Conservation (phyloP, 1,140 invertebrate genomes). For the Philaenus spumarius region DNA sequence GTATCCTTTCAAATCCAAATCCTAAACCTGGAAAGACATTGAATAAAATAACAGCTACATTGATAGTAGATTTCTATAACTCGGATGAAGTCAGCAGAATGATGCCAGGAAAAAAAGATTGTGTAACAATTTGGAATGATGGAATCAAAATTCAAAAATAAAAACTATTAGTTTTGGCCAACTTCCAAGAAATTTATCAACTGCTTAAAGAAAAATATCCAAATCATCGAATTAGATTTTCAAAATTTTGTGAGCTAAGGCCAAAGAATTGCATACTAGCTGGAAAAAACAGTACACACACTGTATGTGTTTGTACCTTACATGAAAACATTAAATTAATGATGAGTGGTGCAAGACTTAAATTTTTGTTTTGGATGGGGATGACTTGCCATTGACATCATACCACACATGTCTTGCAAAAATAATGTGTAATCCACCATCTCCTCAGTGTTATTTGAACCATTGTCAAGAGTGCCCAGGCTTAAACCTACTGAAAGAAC, state of each 20-base stretch:
- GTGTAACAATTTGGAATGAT: too few species aligned
- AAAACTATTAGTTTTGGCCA: slow-evolving; percentile 24
- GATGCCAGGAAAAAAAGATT: slow-evolving; percentile 23
- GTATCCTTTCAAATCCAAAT: background rate
- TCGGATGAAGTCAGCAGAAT: background rate
- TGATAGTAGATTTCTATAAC: background rate
- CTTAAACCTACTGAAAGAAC: too few species aligned
- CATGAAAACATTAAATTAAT: slow-evolving; percentile 26
- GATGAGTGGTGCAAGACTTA: background rate
- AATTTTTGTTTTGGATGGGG: background rate
- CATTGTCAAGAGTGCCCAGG: too few species aligned
- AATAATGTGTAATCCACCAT: too few species aligned
- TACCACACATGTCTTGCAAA: background rate
- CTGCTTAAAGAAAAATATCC: slow-evolving; percentile 12
- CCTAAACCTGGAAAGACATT: slow-evolving; percentile 3
- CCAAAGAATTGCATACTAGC: slow-evolving; percentile 23
- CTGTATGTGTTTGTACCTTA: slow-evolving; percentile 20
- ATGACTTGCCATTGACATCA: background rate
- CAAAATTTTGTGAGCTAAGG: slow-evolving; percentile 25
- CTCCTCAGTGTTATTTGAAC: too few species aligned
- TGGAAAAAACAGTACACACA: slow-evolving; percentile 20
- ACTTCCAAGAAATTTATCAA: slow-evolving; percentile 25
- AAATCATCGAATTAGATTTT: slow-evolving; percentile 14
- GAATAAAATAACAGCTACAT: too few species aligned
- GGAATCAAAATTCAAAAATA: slow-evolving; percentile 18